phyloP scores from a whole-genome alignment of 2,888 invertebrate genomes.

The Cryptophagus acutangulus region DNA sequence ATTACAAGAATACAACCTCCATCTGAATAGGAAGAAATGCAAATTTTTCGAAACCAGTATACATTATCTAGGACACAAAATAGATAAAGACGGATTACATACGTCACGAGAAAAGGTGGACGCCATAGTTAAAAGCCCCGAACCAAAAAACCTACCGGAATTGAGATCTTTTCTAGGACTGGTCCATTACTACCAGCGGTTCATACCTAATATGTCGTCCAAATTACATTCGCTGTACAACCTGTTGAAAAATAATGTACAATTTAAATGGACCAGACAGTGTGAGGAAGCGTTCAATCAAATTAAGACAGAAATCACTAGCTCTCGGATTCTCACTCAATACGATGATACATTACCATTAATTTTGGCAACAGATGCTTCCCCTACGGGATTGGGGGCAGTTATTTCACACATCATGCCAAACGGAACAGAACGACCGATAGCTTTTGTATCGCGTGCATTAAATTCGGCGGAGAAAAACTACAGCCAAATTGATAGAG shows the following conservation, averaged over 20 bases:
- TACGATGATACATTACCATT: too few relatives aligned
- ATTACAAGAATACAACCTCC: slow-evolving; percentile 15
- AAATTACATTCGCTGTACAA: too few relatives aligned
- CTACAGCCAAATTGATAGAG: slow-evolving; percentile 34
- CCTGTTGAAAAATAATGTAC: too few relatives aligned
- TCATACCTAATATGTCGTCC: too few relatives aligned
- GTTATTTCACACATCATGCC: slow-evolving; percentile 34
- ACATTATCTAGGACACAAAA: background rate
- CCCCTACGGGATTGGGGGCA: slow-evolving; percentile 34
- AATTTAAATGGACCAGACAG: too few relatives aligned
- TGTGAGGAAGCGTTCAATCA: too few relatives aligned
- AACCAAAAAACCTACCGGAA: too few relatives aligned
- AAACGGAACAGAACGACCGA: slow-evolving; percentile 31
- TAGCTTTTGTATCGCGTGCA: slow-evolving; percentile 26
- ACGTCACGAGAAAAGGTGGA: background rate
- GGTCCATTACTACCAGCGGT: too few relatives aligned
- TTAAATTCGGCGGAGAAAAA: slow-evolving; percentile 13
- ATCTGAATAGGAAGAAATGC: slow-evolving; percentile 21
- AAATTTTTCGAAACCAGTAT: slow-evolving; percentile 18
- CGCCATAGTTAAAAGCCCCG: too few relatives aligned
- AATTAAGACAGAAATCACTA: too few relatives aligned
- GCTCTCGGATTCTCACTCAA: too few relatives aligned
- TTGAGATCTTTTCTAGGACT: too few relatives aligned
- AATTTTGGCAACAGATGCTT: slow-evolving; percentile 39
- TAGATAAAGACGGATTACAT: background rate